These are phyloP conservation scores for Ochropacha duplaris DNA, from an alignment of 2,888 invertebrate species.

Conservation along the genomic window DNA sequence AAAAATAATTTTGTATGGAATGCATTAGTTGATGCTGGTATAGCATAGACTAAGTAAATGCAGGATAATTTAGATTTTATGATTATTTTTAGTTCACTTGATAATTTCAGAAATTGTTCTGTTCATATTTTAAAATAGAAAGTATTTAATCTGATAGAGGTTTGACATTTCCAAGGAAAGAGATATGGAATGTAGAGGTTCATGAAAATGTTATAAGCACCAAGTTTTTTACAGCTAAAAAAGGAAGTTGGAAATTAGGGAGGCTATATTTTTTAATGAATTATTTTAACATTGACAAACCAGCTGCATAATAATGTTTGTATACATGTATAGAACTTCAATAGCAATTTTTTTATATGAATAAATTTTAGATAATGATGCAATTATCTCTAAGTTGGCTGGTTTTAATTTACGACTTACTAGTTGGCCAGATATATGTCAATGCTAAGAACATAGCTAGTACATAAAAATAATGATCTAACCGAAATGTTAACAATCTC, in stretches of 20 bases:
- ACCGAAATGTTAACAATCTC: conserved; percentile 4
- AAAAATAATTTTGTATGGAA: conserved; percentile 56
- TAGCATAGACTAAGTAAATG: conserved; percentile 32
- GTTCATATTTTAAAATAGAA: neutral
- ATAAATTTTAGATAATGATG: neutral
- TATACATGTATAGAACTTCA: conserved; percentile 11
- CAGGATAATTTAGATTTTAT: conserved; percentile 17
- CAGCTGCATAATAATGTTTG: neutral
- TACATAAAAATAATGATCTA: neutral
- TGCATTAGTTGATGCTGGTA: conserved; percentile 42
- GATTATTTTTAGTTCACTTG: neutral
- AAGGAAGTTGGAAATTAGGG: neutral
- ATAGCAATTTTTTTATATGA: neutral
- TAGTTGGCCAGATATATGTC: neutral
- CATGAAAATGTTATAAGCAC: neutral
- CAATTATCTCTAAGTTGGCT: neutral
- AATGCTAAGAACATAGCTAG: neutral
- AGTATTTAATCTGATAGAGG: neutral
- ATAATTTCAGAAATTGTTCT: conserved; percentile 1
- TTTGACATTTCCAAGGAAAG: neutral
- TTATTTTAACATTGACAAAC: conserved; percentile 1
- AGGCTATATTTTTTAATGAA: neutral
- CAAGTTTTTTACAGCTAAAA: conserved; percentile 3
- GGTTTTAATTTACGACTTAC: neutral
- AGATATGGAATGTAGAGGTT: conserved; percentile 3